Evolutionary conservation across 2,888 invertebrate species (phyloP).

Genomic region (Acholoe squamosa): DNA sequence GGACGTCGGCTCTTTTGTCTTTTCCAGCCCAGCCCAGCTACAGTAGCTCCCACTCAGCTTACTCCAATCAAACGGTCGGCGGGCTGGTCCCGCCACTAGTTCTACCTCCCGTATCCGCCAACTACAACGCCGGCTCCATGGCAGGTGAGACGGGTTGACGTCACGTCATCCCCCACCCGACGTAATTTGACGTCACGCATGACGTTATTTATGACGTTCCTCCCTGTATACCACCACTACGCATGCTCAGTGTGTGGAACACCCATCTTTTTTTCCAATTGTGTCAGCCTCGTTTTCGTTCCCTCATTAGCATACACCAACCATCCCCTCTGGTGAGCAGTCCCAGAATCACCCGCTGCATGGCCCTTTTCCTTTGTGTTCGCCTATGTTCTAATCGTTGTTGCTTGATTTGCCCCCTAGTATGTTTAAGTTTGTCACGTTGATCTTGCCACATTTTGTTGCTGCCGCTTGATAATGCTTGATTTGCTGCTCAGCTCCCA

Average conservation of each 20-base stretch:
- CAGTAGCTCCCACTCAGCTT: conserved; percentile 60
- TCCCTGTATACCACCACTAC: not conserved
- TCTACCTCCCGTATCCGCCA: conserved; percentile 57
- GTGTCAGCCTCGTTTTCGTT: not conserved
- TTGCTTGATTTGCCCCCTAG: conserved; percentile 1
- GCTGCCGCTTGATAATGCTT: not conserved
- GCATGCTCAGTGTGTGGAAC: not conserved
- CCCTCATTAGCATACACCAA: not conserved
- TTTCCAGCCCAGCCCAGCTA: conserved; percentile 63
- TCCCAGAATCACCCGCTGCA: not conserved
- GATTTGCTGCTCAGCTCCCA: not conserved
- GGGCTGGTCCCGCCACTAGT: conserved; percentile 62
- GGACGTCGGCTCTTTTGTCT: not conserved
- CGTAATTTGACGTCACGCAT: conserved; percentile 19
- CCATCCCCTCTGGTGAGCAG: not conserved
- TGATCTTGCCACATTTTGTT: too few species aligned
- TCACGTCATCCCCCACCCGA: not conserved
- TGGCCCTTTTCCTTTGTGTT: not conserved
- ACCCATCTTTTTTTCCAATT: not conserved
- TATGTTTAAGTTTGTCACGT: too few species aligned
- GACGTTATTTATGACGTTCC: conserved; percentile 2
- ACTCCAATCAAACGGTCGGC: conserved; percentile 56
- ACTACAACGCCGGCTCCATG: conserved; percentile 60
- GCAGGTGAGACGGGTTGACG: conserved; percentile 54
- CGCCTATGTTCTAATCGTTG: not conserved